Conservation (phyloP, 2,888 invertebrate species). For the Pediacus dermestoides region DNA sequence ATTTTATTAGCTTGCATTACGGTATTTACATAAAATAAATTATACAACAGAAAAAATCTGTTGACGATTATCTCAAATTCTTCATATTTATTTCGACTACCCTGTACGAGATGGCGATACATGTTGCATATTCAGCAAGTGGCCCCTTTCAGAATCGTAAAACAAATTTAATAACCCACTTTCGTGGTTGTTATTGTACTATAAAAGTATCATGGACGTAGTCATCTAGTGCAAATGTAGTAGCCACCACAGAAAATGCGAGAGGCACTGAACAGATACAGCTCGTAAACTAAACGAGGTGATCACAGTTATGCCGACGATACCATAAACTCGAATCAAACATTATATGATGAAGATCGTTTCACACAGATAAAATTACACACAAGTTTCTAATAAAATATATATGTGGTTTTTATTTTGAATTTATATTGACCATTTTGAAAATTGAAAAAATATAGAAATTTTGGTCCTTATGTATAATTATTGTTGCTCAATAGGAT, state of each 20-base stretch:
- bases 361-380: constrained; percentile 15
- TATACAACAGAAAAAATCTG: too few relatives aligned
- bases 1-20: neutral
- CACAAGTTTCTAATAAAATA: too few relatives aligned
- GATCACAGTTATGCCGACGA: constrained; percentile 31
- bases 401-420: too few relatives aligned
- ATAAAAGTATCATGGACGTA: constrained; percentile 47
- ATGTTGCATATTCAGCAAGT: neutral
- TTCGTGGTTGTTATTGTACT: constrained; percentile 48
- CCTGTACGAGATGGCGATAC: constrained; percentile 3
- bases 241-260: neutral
- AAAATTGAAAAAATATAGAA: too few relatives aligned
- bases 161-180: constrained; percentile 48
- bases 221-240: constrained; percentile 45
- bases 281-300: constrained; percentile 44
- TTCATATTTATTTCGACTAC: too few relatives aligned
- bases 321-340: constrained; percentile 38
- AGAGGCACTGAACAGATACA: constrained; percentile 34
- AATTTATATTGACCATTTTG: too few relatives aligned
- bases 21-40: constrained; percentile 1
- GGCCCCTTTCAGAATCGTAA: constrained; percentile 28
- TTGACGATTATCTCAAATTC: too few relatives aligned
- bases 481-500: too few relatives aligned
- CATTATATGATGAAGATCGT: constrained; percentile 35
- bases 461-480: too few relatives aligned